Evolutionary conservation across 2,113 vertebrate species (phyloP), one percentile per base, ranked within the genome.

Genomic region (Calidris pugnax): DNA sequence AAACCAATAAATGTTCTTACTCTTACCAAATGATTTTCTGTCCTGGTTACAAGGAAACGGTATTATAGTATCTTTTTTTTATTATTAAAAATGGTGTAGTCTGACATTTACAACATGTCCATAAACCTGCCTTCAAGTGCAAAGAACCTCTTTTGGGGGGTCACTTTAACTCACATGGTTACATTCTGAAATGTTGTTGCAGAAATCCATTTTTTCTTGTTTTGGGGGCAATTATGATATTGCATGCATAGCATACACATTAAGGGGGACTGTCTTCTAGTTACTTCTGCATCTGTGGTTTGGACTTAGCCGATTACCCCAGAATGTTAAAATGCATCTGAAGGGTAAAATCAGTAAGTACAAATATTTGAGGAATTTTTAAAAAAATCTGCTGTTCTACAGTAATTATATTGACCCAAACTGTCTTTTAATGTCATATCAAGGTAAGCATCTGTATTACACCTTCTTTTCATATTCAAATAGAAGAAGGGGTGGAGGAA

Each of bases 1-100:
- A 92, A 97, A 90, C 95, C 81, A 95, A 96, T 98, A 95, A 93
- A 87, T 97, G 96, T 92, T 97, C 77, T 92, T 96, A 91, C 91
- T 95, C 37, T 93, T 83, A 74, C 72, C n/a, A 64, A 97, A 96
- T 96, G 91, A 96, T 98, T 97, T 97, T 97, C 95, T 98, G 95
- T 96, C 92, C 67, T 5, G 63, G 59, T 97, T 98, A 96, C 95
- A 94, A 96, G 85, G 87, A 95, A 98, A 95, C 68, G 80, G 90
- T 91, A 91, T 93, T 97, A 94, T 41, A 45, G 55, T 95, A 72
- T 81, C 88, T 96, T 93, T 96, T 55, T 91, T 92, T 76, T 93
- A 96, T 92, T 94, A 93, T 96, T 95, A 97, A 95, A 87, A 97
- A 93, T 90, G 67, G 30, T 88, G 84, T 92, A 89, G 84, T 80